These are phyloP conservation scores for Morone saxatilis DNA, from an alignment of 2,113 vertebrate species.

Conservation along the genomic window DNA sequence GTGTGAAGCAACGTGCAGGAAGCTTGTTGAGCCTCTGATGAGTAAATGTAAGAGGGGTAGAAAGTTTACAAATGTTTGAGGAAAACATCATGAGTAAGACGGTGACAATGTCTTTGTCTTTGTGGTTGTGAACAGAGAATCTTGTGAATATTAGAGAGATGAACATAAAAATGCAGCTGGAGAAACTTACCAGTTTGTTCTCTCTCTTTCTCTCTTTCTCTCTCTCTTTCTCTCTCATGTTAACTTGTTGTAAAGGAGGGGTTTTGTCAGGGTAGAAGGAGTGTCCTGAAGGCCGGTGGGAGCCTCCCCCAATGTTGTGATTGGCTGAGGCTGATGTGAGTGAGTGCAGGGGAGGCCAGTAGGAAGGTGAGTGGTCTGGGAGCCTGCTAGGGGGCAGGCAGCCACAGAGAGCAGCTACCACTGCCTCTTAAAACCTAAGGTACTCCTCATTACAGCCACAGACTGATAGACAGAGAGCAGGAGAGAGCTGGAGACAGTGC, in stretches of 20 bases:
- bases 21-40: constrained; percentile 13
- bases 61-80: constrained; percentile 7
- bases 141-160: constrained; percentile 21
- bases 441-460: constrained; percentile 78
- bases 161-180: constrained; percentile 25
- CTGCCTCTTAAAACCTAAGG: constrained; percentile 82
- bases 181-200: constrained; percentile 33
- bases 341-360: constrained; percentile 80
- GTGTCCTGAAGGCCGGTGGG: constrained; percentile 63
- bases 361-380: constrained; percentile 78
- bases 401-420: constrained; percentile 72
- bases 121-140: constrained; percentile 11
- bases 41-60: constrained; percentile 15
- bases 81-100: constrained; percentile 20
- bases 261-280: constrained; percentile 67
- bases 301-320: constrained; percentile 72
- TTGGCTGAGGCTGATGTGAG: constrained; percentile 75
- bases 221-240: constrained; percentile 30
- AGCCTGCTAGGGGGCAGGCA: constrained; percentile 81
- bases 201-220: constrained; percentile 8
- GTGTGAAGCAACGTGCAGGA: constrained; percentile 5
- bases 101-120: constrained; percentile 9
- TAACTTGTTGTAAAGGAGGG: constrained; percentile 66
- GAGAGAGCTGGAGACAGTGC: constrained; percentile 55
- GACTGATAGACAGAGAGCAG: constrained; percentile 73